Evolutionary conservation across 2,113 vertebrate species (phyloP).

Genomic region (Lota lota): DNA sequence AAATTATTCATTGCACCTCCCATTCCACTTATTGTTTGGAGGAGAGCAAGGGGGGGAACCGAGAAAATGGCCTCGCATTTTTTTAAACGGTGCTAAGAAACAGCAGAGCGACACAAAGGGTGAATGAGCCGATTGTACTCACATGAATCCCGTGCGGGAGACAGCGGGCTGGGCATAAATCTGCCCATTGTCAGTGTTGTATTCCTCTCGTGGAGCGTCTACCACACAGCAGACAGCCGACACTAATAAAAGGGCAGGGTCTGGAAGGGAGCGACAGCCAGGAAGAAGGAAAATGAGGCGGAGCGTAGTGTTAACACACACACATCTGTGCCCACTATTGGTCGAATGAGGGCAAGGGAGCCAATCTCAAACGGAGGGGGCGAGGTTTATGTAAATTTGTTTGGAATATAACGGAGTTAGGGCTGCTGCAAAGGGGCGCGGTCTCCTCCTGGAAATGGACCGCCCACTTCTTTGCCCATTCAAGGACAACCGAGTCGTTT

Average conservation of each 20-base stretch:
- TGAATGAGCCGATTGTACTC: conserved; percentile 57
- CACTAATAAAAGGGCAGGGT: conserved; percentile 66
- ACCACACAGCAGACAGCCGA: conserved; percentile 41
- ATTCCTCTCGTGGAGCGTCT: not conserved
- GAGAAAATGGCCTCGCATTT: conserved; percentile 14
- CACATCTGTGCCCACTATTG: not conserved
- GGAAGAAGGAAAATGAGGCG: conserved; percentile 50
- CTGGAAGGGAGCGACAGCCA: conserved; percentile 60
- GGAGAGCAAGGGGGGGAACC: conserved; percentile 15
- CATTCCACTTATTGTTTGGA: conserved; percentile 27
- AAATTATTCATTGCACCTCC: conserved; percentile 59
- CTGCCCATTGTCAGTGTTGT: conserved; percentile 55
- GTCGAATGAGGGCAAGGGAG: no score
- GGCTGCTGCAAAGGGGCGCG: conserved; percentile 67
- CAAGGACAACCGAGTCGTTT: conserved; percentile 55
- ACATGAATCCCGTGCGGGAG: conserved; percentile 58
- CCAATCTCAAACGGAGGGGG: conserved; percentile 29
- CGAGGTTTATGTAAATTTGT: conserved; percentile 34
- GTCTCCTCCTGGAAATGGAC: conserved; percentile 21
- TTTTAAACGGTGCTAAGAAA: conserved; percentile 7
- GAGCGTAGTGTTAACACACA: conserved; percentile 6
- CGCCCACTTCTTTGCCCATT: conserved; percentile 41
- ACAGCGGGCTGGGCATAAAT: conserved; percentile 26
- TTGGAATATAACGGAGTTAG: conserved; percentile 37
- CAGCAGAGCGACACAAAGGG: conserved; percentile 22